Evolutionary conservation across 2,888 invertebrate species (phyloP).

Genomic region (Callosobruchus maculatus): DNA sequence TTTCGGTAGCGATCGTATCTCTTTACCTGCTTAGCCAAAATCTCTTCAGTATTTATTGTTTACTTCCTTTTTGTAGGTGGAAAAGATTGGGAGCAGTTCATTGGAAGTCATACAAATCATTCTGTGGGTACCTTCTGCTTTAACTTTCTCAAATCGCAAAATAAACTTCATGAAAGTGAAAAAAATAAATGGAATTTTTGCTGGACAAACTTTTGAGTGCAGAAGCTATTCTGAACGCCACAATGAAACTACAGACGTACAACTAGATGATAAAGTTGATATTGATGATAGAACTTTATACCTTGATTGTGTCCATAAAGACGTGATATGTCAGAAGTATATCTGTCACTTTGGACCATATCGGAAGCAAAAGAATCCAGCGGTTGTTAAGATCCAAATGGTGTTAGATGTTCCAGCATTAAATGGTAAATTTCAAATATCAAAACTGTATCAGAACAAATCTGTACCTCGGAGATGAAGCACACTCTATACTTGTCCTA

Average conservation of each 20-base stretch:
- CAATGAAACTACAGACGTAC: neutral
- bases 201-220: conserved; percentile 34
- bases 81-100: conserved; percentile 46
- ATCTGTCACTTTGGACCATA: neutral
- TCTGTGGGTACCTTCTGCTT: conserved; percentile 40
- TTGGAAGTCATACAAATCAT: conserved; percentile 40
- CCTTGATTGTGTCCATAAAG: neutral
- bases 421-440: too few relatives aligned
- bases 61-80: conserved; percentile 31
- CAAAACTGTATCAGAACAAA: too few relatives aligned
- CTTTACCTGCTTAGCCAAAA: too few relatives aligned
- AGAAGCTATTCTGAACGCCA: conserved; percentile 20
- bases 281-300: neutral
- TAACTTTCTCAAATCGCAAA: conserved; percentile 13
- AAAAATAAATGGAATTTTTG: conserved; percentile 26
- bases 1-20: too few relatives aligned
- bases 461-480: too few relatives aligned
- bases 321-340: neutral
- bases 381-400: neutral
- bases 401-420: neutral
- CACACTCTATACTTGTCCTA: too few relatives aligned
- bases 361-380: neutral
- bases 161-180: conserved; percentile 27
- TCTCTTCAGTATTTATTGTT: neutral
- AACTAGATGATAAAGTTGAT: conserved; percentile 1